Evolutionary conservation across 2,888 invertebrate species (phyloP).

Genomic region (Tineola bisselliella): DNA sequence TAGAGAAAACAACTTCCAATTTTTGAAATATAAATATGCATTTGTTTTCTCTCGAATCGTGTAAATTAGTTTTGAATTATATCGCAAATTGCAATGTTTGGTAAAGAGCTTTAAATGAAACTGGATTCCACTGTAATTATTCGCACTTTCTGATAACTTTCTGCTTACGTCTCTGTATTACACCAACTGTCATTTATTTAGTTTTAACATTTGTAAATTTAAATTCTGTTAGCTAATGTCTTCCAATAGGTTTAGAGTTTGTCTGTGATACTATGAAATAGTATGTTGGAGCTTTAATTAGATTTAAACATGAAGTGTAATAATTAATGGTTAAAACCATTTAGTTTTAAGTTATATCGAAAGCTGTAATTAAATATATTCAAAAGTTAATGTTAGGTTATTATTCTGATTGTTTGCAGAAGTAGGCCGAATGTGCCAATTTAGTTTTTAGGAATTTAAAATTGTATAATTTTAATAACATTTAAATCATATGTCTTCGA

Average conservation of each 20-base stretch:
- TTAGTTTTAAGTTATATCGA: not conserved
- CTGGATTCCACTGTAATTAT: slow-evolving; percentile 55
- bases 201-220: not conserved
- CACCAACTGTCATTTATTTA: not conserved
- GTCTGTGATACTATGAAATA: slow-evolving; percentile 50
- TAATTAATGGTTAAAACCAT: not conserved
- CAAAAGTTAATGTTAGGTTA: slow-evolving; percentile 16
- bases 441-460: slow-evolving; percentile 17
- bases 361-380: not conserved
- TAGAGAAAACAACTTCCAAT: not conserved
- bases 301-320: slow-evolving; percentile 15
- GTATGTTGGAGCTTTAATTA: slow-evolving; percentile 25
- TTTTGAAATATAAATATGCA: not conserved
- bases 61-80: slow-evolving; percentile 39
- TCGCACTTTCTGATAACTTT: slow-evolving; percentile 31
- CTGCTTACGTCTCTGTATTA: not conserved
- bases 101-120: slow-evolving; percentile 64
- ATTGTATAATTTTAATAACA: not conserved
- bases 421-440: slow-evolving; percentile 63
- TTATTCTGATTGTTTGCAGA: slow-evolving; percentile 21
- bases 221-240: slow-evolving; percentile 25
- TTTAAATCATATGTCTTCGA: slow-evolving; percentile 5
- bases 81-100: slow-evolving; percentile 37
- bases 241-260: slow-evolving; percentile 47
- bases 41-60: slow-evolving; percentile 29